These are phyloP conservation scores for Zosterops hypoxanthus DNA, from an alignment of 2,113 vertebrate species.

Conservation along the genomic window DNA sequence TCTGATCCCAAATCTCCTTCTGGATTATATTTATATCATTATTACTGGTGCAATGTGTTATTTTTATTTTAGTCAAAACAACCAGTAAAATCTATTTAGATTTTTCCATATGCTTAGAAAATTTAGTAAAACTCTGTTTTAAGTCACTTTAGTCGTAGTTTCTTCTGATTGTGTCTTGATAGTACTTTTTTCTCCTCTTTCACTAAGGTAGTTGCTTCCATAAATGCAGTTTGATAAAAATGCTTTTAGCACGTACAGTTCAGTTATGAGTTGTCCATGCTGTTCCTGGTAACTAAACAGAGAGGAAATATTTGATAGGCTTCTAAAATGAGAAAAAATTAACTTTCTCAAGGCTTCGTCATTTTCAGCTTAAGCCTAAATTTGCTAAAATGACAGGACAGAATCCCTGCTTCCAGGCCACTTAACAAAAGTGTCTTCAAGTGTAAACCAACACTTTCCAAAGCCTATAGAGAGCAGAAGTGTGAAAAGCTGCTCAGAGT, in stretches of 20 bases:
- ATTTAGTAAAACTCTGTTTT: neutral
- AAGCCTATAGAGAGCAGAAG: neutral
- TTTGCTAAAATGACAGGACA: neutral
- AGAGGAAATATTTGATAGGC: neutral
- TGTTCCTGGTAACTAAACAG: neutral
- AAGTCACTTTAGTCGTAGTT: neutral
- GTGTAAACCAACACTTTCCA: conserved; percentile 24
- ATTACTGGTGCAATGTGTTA: neutral
- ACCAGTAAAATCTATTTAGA: neutral
- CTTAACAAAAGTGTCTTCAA: conserved; percentile 35
- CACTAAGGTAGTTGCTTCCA: neutral
- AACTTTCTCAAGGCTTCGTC: neutral
- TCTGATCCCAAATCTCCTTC: neutral
- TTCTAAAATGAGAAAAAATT: neutral
- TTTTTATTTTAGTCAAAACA: neutral
- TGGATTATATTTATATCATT: neutral
- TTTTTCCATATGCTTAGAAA: neutral
- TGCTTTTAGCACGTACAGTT: neutral
- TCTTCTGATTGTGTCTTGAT: neutral
- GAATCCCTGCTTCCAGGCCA: conserved; percentile 25
- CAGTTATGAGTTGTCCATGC: neutral
- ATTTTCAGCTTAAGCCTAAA: neutral
- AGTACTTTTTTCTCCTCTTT: neutral
- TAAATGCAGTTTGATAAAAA: neutral
- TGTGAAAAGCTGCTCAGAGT: conserved; percentile 61